Base-by-base conservation (phyloP, 1,140 invertebrate genomes). In the Goniozus legneri region DNA sequence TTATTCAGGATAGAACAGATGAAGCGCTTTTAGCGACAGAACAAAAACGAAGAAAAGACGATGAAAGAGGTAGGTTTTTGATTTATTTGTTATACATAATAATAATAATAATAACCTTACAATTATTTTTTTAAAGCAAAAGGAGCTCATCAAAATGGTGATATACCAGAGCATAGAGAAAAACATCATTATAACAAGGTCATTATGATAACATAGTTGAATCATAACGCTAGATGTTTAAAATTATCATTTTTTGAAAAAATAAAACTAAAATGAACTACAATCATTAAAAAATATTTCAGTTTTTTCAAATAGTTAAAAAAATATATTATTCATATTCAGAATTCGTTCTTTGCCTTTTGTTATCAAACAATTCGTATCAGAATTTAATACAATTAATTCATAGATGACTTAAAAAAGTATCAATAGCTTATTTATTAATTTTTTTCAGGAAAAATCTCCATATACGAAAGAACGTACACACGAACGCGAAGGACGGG, bases 371-470 rank as follows among this genome's bases (percentile, higher is more conserved):
- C n/a, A n/a, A n/a, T n/a, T n/a, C n/a, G n/a, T n/a, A n/a, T n/a
- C n/a, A n/a, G n/a, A n/a, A n/a, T n/a, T n/a, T n/a, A n/a, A n/a
- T n/a, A n/a, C n/a, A n/a, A n/a, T n/a, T n/a, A n/a, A n/a, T n/a
- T n/a, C n/a, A n/a, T n/a, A n/a, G n/a, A n/a, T n/a, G n/a, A n/a
- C n/a, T n/a, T n/a, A n/a, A n/a, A n/a, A n/a, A n/a, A n/a, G n/a
- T n/a, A n/a, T n/a, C n/a, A n/a, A n/a, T n/a, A n/a, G n/a, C n/a
- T n/a, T n/a, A n/a, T n/a, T n/a, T n/a, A n/a, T n/a, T n/a, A n/a
- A n/a, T n/a, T n/a, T n/a, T n/a, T 80, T 79, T 60, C 75, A 86
- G 84, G 84, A 87, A 67, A 83, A 86, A 64, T 86, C 84, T 16
- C 84, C 84, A 18, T 85, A 85, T 58, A 58, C 68, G 14, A 75